Conservation (phyloP, 2,113 vertebrate genomes). For the Lycaon pictus region DNA sequence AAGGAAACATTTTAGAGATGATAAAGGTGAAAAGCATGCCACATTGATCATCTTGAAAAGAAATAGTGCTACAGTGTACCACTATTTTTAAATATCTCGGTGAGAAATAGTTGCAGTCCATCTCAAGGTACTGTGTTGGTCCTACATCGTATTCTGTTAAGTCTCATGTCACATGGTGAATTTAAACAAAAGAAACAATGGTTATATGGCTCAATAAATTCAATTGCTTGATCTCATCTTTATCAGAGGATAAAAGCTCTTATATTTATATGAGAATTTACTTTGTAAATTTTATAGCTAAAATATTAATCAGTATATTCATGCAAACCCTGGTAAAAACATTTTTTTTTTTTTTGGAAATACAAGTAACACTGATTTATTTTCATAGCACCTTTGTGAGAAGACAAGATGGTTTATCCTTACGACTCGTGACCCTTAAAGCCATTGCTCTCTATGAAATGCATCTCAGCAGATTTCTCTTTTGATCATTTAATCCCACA, state of each 20-base stretch:
- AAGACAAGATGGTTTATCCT: not conserved
- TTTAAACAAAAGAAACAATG: constrained; percentile 41
- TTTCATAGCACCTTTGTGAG: constrained; percentile 8
- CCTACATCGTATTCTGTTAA: not conserved
- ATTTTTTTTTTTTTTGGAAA: not conserved
- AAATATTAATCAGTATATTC: constrained; percentile 18
- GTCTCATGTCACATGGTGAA: not conserved
- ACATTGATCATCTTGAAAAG: not conserved
- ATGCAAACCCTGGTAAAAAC: not conserved
- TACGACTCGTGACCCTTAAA: constrained; percentile 7
- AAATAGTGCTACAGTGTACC: not conserved
- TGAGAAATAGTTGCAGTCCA: constrained; percentile 11
- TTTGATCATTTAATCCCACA: constrained; percentile 65
- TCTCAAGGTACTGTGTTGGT: not conserved
- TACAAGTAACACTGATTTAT: not conserved
- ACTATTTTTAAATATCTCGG: not conserved
- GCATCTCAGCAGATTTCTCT: constrained; percentile 46
- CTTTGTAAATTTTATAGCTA: constrained; percentile 39
- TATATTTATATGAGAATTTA: not conserved
- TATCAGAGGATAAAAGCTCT: constrained; percentile 41
- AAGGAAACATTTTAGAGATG: not conserved
- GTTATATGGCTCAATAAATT: not conserved
- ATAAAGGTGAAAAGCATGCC: not conserved
- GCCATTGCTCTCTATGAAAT: constrained; percentile 33
- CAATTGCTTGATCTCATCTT: not conserved